phyloP scores from a whole-genome alignment of 2,113 vertebrate genomes.

The Scytalopus superciliaris region DNA sequence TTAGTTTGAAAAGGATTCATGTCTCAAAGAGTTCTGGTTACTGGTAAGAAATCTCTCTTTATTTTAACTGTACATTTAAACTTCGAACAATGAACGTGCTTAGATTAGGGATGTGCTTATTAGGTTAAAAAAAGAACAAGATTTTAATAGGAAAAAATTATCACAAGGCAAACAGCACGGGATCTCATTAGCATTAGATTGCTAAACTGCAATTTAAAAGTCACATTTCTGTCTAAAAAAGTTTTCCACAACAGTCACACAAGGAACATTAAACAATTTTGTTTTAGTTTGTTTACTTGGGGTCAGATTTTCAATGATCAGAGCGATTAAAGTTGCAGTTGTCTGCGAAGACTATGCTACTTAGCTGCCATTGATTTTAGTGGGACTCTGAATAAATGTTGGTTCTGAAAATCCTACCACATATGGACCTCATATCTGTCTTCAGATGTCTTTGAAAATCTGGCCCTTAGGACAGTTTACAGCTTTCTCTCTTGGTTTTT shows the following conservation, averaged over 20 bases:
- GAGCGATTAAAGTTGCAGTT: background rate
- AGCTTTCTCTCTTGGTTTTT: background rate
- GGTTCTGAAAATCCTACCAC: background rate
- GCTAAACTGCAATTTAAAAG: constrained; percentile 20
- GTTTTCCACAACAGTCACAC: background rate
- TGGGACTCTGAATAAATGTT: background rate
- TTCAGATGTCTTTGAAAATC: background rate
- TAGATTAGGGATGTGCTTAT: constrained; percentile 11
- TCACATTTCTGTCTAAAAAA: constrained; percentile 1
- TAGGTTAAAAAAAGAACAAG: constrained; percentile 37
- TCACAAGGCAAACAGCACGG: background rate
- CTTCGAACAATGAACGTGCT: background rate
- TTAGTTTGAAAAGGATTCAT: background rate
- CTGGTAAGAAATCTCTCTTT: background rate
- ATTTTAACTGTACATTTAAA: constrained; percentile 12
- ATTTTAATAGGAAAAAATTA: constrained; percentile 50
- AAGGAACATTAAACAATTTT: background rate
- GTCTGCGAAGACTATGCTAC: background rate
- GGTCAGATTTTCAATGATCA: background rate
- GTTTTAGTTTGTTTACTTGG: constrained; percentile 9
- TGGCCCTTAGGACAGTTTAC: background rate
- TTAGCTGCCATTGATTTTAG: background rate
- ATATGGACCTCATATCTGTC: background rate
- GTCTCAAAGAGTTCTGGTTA: background rate
- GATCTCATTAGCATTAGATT: constrained; percentile 42